Conservation (phyloP, 2,113 vertebrate genomes). For the Gadus chalcogrammus region DNA sequence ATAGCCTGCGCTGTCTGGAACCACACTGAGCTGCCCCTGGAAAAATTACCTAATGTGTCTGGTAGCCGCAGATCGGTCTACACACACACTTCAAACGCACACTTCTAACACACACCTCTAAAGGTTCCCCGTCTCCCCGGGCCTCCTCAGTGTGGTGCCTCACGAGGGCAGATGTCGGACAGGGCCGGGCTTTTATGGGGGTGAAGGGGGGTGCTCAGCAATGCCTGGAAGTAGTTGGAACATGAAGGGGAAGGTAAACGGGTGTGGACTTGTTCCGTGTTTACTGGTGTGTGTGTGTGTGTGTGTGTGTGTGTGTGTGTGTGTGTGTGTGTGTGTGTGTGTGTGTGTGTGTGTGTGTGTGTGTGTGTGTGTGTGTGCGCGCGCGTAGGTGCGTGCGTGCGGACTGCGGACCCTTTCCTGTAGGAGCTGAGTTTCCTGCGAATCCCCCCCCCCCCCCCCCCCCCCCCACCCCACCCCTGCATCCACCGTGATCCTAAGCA, state of each 20-base stretch:
- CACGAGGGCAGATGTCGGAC: slow-evolving; percentile 49
- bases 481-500: too few relatives aligned
- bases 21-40: too few relatives aligned
- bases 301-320: slow-evolving; percentile 27
- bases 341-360: not conserved
- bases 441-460: too few relatives aligned
- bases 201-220: not conserved
- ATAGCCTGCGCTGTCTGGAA: too few relatives aligned
- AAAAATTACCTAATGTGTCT: slow-evolving; percentile 54
- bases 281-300: not conserved
- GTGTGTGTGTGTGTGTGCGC: not conserved
- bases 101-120: too few relatives aligned
- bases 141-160: slow-evolving; percentile 26
- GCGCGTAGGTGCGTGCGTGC: too few relatives aligned
- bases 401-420: not conserved
- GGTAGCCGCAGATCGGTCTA: slow-evolving; percentile 32
- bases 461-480: too few relatives aligned
- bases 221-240: slow-evolving; percentile 17
- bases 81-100: not conserved
- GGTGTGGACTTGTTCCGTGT: too few relatives aligned
- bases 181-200: not conserved
- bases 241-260: too few relatives aligned
- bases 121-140: too few relatives aligned
- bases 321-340: not conserved
- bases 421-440: too few relatives aligned